Percentiles rank a stretch among this genome's conserved stretches.
phyloP scores from a whole-genome alignment of 2,888 invertebrate genomes.

The Polia nebulosa region DNA sequence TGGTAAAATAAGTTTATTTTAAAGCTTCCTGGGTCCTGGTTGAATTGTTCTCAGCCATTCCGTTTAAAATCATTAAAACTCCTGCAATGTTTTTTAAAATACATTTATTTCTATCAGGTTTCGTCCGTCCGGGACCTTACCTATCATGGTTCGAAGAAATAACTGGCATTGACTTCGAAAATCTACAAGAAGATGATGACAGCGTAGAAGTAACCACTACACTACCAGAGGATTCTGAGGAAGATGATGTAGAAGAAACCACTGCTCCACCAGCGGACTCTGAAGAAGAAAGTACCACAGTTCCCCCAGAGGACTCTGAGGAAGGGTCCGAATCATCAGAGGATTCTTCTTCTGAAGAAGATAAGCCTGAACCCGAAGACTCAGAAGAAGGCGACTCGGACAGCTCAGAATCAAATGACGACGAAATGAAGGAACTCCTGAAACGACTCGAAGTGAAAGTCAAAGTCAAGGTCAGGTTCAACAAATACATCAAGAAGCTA shows the following conservation, averaged over 20 bases:
- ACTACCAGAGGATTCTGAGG: constrained; percentile 27
- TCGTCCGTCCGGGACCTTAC: constrained; percentile 84
- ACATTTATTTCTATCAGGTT: constrained; percentile 71
- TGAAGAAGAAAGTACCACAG: constrained; percentile 28
- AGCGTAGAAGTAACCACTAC: constrained; percentile 4
- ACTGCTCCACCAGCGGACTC: constrained; percentile 30
- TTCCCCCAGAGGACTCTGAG: constrained; percentile 25
- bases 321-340: background rate
- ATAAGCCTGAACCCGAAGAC: constrained; percentile 40
- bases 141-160: constrained; percentile 79
- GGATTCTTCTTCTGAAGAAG: constrained; percentile 21
- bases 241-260: background rate
- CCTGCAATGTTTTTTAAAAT: background rate
- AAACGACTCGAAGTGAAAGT: constrained; percentile 84
- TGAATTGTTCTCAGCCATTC: background rate
- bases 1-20: constrained; percentile 68
- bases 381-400: constrained; percentile 70
- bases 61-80: background rate
- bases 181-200: constrained; percentile 73
- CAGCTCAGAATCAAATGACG: constrained; percentile 69
- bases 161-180: constrained; percentile 83
- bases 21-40: no score
- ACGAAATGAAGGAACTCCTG: constrained; percentile 76
- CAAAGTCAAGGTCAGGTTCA: constrained; percentile 83
- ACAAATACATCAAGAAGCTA: constrained; percentile 76